Conservation (phyloP, 1,140 invertebrate species). For the Leptinotarsa undecemlineata region DNA sequence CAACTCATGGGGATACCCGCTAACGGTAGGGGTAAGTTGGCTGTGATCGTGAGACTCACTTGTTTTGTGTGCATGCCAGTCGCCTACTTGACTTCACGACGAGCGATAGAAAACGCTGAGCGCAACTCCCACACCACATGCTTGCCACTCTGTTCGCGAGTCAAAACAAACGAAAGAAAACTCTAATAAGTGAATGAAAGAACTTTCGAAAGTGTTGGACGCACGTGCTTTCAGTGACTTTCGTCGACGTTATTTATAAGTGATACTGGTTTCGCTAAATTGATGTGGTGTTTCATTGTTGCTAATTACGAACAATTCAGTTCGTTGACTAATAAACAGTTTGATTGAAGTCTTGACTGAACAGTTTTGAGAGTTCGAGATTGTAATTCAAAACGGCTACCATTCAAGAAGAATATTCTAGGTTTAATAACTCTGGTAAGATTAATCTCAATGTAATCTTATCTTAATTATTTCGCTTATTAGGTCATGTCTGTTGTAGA, state of each 20-base stretch:
- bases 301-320: conserved; percentile 21
- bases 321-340: conserved; percentile 31
- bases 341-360: conserved; percentile 25
- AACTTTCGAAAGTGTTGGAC: conserved; percentile 1
- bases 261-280: conserved; percentile 4
- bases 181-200: not conserved
- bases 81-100: conserved; percentile 39
- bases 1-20: conserved; percentile 41
- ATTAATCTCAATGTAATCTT: not conserved
- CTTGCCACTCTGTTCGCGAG: not conserved
- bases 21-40: conserved; percentile 47
- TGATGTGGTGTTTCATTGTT: conserved; percentile 21
- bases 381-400: conserved; percentile 32
- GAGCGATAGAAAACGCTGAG: conserved; percentile 29
- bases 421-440: conserved; percentile 32
- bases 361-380: conserved; percentile 15
- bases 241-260: not conserved
- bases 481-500: not conserved
- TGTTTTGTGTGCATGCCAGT: conserved; percentile 40
- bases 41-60: conserved; percentile 39
- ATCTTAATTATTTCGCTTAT: not conserved
- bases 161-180: conserved; percentile 6
- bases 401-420: conserved; percentile 28
- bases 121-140: conserved; percentile 31
- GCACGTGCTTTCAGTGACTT: conserved; percentile 10